Percentiles rank a stretch among this genome's conserved stretches.
These are phyloP conservation scores for Metopia argyrocephala DNA, from an alignment of 2,888 invertebrate species.

Conservation along the genomic window DNA sequence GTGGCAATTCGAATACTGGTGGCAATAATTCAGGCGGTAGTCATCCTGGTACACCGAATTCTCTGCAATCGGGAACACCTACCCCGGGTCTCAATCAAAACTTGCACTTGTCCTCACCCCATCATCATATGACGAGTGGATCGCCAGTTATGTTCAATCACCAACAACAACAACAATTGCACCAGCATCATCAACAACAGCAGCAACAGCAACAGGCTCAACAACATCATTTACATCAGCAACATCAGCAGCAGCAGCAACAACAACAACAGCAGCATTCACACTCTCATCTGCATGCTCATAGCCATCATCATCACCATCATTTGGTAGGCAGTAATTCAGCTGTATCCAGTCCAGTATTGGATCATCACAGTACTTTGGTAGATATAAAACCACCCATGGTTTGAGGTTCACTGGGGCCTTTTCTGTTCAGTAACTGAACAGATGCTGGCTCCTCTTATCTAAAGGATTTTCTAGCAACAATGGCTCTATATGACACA, in stretches of 20 bases:
- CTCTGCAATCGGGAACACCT: slow-evolving; percentile 72
- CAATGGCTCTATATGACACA: slow-evolving; percentile 47
- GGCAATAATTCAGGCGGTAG: slow-evolving; percentile 70
- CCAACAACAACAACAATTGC: slow-evolving; percentile 75
- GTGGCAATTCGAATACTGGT: slow-evolving; percentile 69
- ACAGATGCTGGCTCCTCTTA: slow-evolving; percentile 65
- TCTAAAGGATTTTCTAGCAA: slow-evolving; percentile 50
- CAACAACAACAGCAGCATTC: slow-evolving; percentile 73
- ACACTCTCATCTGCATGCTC: slow-evolving; percentile 70
- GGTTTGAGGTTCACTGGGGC: slow-evolving; percentile 83
- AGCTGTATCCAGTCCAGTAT: slow-evolving; percentile 80
- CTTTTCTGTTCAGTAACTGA: slow-evolving; percentile 79
- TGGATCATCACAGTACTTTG: slow-evolving; percentile 81
- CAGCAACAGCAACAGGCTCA: slow-evolving; percentile 69
- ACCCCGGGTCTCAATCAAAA: slow-evolving; percentile 70
- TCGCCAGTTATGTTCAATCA: slow-evolving; percentile 77
- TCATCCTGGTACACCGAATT: slow-evolving; percentile 77
- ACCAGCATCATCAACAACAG: slow-evolving; percentile 71
- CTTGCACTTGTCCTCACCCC: slow-evolving; percentile 76
- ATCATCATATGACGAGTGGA: slow-evolving; percentile 77
- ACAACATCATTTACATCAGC: slow-evolving; percentile 70
- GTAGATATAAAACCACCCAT: slow-evolving; percentile 85
- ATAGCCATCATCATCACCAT: slow-evolving; percentile 72
- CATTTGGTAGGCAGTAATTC: slow-evolving; percentile 75
- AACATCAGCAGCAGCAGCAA: slow-evolving; percentile 72